Evolutionary conservation across 1,140 invertebrate species (phyloP).

Genomic region (Rhopalosiphum maidis): DNA sequence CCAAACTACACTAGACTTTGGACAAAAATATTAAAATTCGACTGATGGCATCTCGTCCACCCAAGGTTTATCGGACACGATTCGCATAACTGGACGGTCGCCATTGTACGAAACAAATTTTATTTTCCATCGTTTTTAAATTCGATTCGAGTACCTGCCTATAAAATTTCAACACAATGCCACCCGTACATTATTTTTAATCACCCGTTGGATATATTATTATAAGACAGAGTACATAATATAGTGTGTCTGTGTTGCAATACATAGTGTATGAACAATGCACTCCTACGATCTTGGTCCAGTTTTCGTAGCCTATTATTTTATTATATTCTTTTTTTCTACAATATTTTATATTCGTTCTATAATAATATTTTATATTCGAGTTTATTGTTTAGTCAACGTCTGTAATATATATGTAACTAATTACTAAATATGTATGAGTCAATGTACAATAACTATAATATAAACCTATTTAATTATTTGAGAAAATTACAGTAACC

Average conservation of each 20-base stretch:
- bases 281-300: conserved; percentile 3
- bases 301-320: conserved; percentile 25
- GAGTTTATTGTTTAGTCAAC: neutral
- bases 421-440: neutral
- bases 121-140: conserved; percentile 43
- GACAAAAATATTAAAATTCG: conserved; percentile 8
- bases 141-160: conserved; percentile 27
- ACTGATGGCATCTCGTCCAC: neutral
- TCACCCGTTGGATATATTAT: conserved; percentile 15
- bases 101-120: conserved; percentile 30
- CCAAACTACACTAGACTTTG: neutral
- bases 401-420: neutral
- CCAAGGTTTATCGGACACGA: conserved; percentile 19
- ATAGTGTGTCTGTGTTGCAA: conserved; percentile 8
- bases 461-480: neutral
- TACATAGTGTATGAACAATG: conserved; percentile 4
- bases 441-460: neutral
- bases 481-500: conserved; percentile 9
- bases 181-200: neutral
- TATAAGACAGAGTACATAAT: neutral
- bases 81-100: conserved; percentile 12
- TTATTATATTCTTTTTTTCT: neutral
- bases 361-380: neutral
- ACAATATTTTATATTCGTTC: neutral
- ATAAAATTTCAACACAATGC: conserved; percentile 46